These are phyloP conservation scores for Watsonalla cultraria DNA, from an alignment of 2,888 invertebrate genomes.

Conservation along the genomic window DNA sequence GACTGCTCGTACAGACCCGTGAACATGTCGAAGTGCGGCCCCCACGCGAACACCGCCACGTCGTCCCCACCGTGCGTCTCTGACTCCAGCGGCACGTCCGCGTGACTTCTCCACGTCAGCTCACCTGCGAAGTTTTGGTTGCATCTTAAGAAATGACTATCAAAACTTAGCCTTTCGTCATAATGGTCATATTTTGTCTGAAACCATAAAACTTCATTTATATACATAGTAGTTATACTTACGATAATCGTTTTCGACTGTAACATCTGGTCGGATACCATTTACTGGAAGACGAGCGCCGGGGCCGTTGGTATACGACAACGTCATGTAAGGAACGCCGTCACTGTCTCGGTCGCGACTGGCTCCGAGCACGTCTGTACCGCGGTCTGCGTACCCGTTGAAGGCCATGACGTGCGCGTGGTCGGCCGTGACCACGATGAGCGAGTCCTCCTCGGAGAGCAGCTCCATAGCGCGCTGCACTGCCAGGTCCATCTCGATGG, in stretches of 20 bases:
- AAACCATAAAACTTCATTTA: too few relatives aligned
- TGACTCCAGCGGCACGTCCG: conserved; percentile 73
- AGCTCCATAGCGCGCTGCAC: conserved; percentile 61
- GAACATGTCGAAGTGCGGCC: conserved; percentile 86
- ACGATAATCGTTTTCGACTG: conserved; percentile 46
- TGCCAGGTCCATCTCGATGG: conserved; percentile 80
- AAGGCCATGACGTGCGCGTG: conserved; percentile 85
- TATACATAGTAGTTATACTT: conserved; percentile 27
- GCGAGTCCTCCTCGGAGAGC: conserved; percentile 69
- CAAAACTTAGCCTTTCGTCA: too few relatives aligned
- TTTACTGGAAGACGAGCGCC: conserved; percentile 78
- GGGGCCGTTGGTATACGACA: conserved; percentile 76
- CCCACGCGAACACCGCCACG: conserved; percentile 84
- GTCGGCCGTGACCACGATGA: conserved; percentile 70
- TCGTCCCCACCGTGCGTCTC: conserved; percentile 90
- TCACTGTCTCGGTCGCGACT: conserved; percentile 59
- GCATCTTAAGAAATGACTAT: background rate
- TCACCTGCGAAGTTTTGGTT: conserved; percentile 17
- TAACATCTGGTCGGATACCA: conserved; percentile 70
- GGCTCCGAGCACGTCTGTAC: conserved; percentile 47
- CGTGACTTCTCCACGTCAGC: conserved; percentile 40
- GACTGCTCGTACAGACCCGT: conserved; percentile 87
- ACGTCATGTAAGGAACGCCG: conserved; percentile 73
- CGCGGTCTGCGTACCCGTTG: conserved; percentile 82
- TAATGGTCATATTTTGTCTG: too few relatives aligned